phyloP scores from a whole-genome alignment of 2,113 vertebrate species.

The Semnornis frantzii region DNA sequence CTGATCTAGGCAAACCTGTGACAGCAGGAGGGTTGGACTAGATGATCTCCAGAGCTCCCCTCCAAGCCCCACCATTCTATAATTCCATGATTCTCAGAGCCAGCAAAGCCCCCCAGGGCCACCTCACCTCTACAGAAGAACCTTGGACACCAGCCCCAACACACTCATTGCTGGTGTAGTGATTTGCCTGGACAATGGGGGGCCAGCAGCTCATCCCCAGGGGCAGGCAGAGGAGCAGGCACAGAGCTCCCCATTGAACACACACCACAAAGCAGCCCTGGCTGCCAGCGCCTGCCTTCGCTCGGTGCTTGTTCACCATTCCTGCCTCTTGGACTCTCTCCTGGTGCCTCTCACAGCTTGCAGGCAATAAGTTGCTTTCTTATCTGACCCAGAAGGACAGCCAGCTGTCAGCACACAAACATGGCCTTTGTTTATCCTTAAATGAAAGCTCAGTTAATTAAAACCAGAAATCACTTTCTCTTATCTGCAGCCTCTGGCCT shows the following conservation, averaged over 20 bases:
- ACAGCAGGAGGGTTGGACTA: too few relatives aligned
- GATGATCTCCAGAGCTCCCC: too few relatives aligned
- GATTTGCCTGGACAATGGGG: background rate
- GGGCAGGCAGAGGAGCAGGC: background rate
- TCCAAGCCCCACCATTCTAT: too few relatives aligned
- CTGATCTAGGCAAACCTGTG: too few relatives aligned
- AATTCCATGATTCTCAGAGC: background rate
- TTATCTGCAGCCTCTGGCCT: conserved; percentile 60
- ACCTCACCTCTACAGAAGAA: background rate
- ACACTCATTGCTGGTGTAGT: accelerated
- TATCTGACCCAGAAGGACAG: conserved; percentile 68
- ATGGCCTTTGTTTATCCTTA: conserved; percentile 59
- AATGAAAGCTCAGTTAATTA: conserved; percentile 62
- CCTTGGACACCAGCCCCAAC: background rate
- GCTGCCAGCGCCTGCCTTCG: background rate
- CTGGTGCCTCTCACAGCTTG: conserved; percentile 29
- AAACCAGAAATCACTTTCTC: conserved; percentile 44
- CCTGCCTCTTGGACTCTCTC: conserved; percentile 2
- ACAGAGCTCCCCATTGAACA: background rate
- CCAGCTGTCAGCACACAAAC: conserved; percentile 63
- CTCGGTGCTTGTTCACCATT: background rate
- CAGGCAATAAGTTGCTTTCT: conserved; percentile 49
- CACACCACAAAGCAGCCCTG: background rate
- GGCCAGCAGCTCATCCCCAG: background rate
- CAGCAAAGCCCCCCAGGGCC: background rate